Conservation (phyloP, 64 coral and sea anemone genomes). For the Dendrophyllia cribrosa region DNA sequence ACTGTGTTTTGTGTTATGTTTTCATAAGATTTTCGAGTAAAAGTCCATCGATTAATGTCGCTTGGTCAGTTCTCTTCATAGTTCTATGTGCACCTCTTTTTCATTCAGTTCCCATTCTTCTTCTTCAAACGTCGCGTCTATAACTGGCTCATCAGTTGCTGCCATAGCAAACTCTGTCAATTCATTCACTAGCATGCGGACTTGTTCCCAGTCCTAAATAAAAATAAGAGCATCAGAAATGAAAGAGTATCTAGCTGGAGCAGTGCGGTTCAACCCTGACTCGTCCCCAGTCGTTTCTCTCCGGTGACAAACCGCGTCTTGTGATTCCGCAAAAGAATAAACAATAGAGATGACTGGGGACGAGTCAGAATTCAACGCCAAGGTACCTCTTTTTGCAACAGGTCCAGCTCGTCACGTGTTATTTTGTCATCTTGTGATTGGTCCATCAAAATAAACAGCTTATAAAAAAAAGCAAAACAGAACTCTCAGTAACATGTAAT, state of each 20-base stretch:
- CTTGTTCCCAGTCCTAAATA: slow-evolving; percentile 20
- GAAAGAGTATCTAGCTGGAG: not conserved
- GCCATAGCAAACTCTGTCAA: not conserved
- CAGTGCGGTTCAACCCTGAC: no score
- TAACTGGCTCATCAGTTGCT: not conserved
- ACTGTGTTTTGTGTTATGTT: no score
- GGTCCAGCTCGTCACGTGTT: not conserved
- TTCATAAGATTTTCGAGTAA: no score
- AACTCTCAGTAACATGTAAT: not conserved
- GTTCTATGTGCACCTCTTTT: no score
- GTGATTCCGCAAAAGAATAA: no score
- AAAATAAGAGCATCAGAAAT: not conserved
- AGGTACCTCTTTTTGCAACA: not conserved
- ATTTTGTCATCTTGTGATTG: not conserved
- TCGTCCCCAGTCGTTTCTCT: no score
- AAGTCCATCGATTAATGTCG: no score
- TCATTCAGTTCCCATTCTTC: not conserved
- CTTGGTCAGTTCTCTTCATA: no score
- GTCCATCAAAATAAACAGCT: slow-evolving; percentile 23
- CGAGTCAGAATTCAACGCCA: not conserved
- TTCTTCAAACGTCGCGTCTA: not conserved
- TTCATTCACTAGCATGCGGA: not conserved
- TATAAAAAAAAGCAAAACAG: not conserved
- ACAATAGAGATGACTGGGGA: no score
- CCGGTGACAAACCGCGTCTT: no score